Evolutionary conservation across 1,140 invertebrate genomes (phyloP).

Genomic region (Eumeta japonica): DNA sequence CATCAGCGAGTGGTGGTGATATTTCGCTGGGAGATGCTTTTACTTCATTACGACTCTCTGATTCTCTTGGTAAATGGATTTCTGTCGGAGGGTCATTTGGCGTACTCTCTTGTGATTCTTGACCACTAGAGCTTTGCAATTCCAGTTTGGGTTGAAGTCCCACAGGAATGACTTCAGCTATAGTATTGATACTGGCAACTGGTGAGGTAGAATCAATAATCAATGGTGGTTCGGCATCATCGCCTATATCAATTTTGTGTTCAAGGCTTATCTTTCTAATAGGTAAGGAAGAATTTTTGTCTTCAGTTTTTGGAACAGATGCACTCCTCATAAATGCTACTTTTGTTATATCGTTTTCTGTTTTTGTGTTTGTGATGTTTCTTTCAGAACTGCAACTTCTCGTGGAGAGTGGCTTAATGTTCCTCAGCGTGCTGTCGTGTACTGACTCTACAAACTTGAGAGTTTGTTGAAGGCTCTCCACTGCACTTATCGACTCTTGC

Average conservation of each 20-base stretch:
- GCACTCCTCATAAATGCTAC: constrained; percentile 48
- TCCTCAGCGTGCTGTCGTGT: constrained; percentile 21
- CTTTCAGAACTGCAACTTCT: constrained; percentile 17
- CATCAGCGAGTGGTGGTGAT: constrained; percentile 40
- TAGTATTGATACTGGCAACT: constrained; percentile 43
- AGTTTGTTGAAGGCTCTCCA: constrained; percentile 30
- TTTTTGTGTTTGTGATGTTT: constrained; percentile 34
- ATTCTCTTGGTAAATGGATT: constrained; percentile 38
- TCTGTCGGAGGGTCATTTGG: constrained; percentile 49
- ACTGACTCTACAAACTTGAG: constrained; percentile 21
- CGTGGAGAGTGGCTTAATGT: constrained; percentile 14
- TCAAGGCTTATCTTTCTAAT: constrained; percentile 43
- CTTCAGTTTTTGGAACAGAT: constrained; percentile 45
- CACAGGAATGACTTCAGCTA: constrained; percentile 44
- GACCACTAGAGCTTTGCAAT: constrained; percentile 27
- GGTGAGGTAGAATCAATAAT: constrained; percentile 49
- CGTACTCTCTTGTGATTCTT: constrained; percentile 44
- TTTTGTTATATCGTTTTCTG: constrained; percentile 47
- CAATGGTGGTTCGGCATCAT: constrained; percentile 52
- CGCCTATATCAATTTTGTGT: constrained; percentile 52
- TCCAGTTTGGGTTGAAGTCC: constrained; percentile 39
- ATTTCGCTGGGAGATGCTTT: constrained; percentile 49
- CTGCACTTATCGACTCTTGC: constrained; percentile 25
- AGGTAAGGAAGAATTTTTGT: constrained; percentile 25
- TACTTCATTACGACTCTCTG: constrained; percentile 29